Base-by-base conservation (phyloP, 2,797 vertebrate genomes). In the Lagodon rhomboides region DNA sequence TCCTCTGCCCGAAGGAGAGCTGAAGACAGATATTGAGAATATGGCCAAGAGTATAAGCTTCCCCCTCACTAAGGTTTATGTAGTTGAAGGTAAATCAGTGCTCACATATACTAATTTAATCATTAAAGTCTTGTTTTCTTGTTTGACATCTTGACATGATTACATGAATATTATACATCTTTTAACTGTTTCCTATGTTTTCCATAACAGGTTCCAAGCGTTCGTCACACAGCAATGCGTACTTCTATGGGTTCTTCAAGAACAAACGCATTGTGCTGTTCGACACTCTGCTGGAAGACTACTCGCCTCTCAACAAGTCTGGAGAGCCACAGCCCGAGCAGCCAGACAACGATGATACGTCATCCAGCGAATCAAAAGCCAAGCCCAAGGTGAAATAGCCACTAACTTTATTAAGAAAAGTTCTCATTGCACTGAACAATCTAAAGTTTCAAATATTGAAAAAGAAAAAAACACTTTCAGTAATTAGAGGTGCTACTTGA, bases 221-320 rank as follows among this genome's bases (percentile, higher is more conserved):
- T 80, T 99, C 98, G 1, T 99, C 98, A 27, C 98, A 99, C 78
- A 99, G 98, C 95, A 99, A 99, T 80, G 98, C 98, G 1, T 99
- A 99, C 92, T 99, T 99, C 91, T 99, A 99, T 70, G 98, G 98
- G 15, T 99, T 99, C 94, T 99, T 99, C 93, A 99, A 99, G 94
- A 99, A 99, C 88, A 99, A 99, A 85, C 93, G 98, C 51, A 99
- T 99, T 69, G 98, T 99, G 25, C 94, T 99, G 76, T 99, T 99
- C 18, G 98, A 99, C 92, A 99, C 98, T 0, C 95, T 99, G 76
- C 91, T 99, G 85, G 98, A 99, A 84, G 97, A 99, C 84, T 98
- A 97, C 89, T 99, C 98, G 2, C 96, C 97, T 22, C 90, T 97
- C 73, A 98, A 99, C 93, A 97, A 97, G 93, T 76, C 88, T 22